Base-by-base conservation (phyloP, 2,888 invertebrate species). In the Liopterus haemorrhoidalis region DNA sequence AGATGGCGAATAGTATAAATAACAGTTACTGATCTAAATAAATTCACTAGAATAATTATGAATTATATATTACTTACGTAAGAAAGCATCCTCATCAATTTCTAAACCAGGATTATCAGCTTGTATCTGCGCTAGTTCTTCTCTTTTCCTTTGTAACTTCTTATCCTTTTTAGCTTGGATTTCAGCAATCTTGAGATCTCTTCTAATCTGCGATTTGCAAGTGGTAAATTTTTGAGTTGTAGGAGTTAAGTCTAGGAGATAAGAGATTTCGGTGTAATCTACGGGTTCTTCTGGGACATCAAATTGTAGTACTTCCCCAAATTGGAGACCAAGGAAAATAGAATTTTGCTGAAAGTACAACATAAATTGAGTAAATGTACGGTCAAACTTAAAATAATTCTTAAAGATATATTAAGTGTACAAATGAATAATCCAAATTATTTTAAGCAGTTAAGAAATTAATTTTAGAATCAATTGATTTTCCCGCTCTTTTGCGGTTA, bases 21-120 rank as follows among this genome's bases (percentile, higher is more conserved):
- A 11, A 40, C 12, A 14, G 8, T 20, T n/a, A 14, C n/a, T 36
- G 25, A 18, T 33, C 3, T 20, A 19, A 15, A 30, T 24, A 30
- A 18, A 16, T 30, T 22, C 21, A 22, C 12, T 20, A 8, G 5
- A 18, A 18, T 14, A 33, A 15, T 14, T 21, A 22, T 14, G 12
- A 4, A 30, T n/a, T n/a, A n/a, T n/a, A n/a, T n/a, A n/a, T n/a
- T 25, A 37, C 62, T 59, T 67, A 83, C 83, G 76, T 46, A 85
- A 59, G 48, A 73, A 78, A 8, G 68, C 59, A 25, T 78, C 76
- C 56, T 79, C 74, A 51, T 80, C 76, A 12, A 80, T 72, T 49
- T 75, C 73, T 15, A 79, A 54, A 1, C 74, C 76, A 0, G 78
- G 78, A 66, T 78, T 78, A 3, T 74, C 73, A 31, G 63, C 65